Base-by-base conservation (phyloP, 2,888 invertebrate genomes). In the Sarcophaga caerulescens region DNA sequence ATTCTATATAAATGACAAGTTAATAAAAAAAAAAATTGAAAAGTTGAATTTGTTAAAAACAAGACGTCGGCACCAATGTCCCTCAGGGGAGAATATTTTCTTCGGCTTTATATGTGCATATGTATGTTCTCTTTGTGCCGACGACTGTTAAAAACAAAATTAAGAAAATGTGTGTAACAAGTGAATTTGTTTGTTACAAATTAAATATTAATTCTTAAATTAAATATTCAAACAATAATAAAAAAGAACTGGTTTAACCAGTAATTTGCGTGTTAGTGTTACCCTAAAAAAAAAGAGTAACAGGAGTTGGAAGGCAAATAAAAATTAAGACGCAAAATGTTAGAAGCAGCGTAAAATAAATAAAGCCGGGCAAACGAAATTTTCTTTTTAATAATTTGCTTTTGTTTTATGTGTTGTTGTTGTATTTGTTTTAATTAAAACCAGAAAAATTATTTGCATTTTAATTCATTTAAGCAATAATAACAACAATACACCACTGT, bases 331-430 rank as follows among this genome's bases (percentile, higher is more conserved):
- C 23, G 17, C 23, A 19, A 65, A 23, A 8, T 52, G 14, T 52
- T 52, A 52, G 35, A 35, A 35, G 10, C 35, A 35, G 35, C 35
- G 35, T 35, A 35, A 35, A 35, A 35, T 35, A 35, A 12, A 21
- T 57, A 57, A 73, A 68, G 78, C 83, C 73, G 78, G 73, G 66
- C 68, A 76, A 71, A 76, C 45, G 70, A 70, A 19, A 25, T 14
- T 19, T 14, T 45, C 63, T 76, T 63, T 45, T 5, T 59, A 6
- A 35, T 2, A 35, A 8, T 35, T 35, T 35, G 35, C 8, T 35
- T 35, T 35, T 35, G 1, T 35, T 35, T 35, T 35, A 8, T 35
- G 35, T 35, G 35, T 35, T 35, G 35, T 10, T 35, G 35, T 35
- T 35, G 35, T 6, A 6, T 10, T 35, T 10, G 35, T 35, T 35